Conservation (phyloP, 2,888 invertebrate genomes). For the Monoplex corrugatus region DNA sequence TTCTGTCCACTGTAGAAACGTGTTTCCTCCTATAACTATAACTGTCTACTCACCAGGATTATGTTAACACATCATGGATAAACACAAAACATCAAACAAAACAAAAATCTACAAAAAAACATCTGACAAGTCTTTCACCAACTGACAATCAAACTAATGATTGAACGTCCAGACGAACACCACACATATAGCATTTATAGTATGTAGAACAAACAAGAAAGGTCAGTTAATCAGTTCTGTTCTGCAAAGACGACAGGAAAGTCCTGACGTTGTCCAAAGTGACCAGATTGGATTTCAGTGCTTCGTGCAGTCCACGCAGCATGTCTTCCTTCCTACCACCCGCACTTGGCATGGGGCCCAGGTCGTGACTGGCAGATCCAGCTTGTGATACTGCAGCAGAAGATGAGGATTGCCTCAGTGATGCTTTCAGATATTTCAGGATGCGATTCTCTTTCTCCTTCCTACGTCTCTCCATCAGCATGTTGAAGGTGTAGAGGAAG, state of each 20-base stretch:
- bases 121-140: neutral
- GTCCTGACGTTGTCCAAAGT: neutral
- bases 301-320: neutral
- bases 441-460: conserved; percentile 12
- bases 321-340: neutral
- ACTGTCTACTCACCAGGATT: too few species aligned
- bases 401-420: neutral
- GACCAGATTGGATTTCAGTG: neutral
- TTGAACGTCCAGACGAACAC: neutral
- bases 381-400: neutral
- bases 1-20: too few species aligned
- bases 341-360: neutral
- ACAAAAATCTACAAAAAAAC: too few species aligned
- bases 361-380: neutral
- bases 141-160: neutral
- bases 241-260: neutral
- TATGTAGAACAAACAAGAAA: neutral
- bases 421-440: neutral
- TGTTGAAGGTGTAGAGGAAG: conserved; percentile 54
- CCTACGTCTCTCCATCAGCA: conserved; percentile 43
- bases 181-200: neutral
- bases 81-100: neutral
- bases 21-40: too few species aligned
- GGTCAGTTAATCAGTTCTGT: neutral
- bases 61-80: neutral